A percentile compares a stretch with the other conserved stretches of the same genome.
Evolutionary conservation across 2,797 vertebrate species (phyloP).

Genomic region (Martes flavigula): DNA sequence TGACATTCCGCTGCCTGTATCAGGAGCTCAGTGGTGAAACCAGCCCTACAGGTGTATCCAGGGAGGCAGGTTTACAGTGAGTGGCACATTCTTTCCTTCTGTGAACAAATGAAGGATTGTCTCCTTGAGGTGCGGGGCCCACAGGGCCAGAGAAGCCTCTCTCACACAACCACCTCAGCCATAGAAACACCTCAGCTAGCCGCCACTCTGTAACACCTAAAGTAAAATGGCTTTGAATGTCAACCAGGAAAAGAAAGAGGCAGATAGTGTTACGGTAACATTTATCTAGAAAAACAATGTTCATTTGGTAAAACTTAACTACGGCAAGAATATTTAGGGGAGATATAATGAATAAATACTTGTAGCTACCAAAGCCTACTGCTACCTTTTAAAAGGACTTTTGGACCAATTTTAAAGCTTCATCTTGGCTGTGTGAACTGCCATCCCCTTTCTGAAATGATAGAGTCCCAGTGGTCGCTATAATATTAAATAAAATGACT

Average conservation of each 20-base stretch:
- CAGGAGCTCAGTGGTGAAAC: conserved; percentile 55
- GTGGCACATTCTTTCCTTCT: conserved; percentile 55
- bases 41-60: conserved; percentile 42
- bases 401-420: conserved; percentile 17
- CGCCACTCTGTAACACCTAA: not conserved
- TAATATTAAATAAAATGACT: conserved; percentile 77
- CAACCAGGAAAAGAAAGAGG: not conserved
- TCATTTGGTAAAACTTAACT: conserved; percentile 8
- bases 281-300: not conserved
- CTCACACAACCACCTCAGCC: conserved; percentile 6
- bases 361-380: not conserved
- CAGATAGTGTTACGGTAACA: not conserved
- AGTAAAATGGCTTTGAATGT: not conserved
- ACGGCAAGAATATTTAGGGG: not conserved
- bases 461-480: conserved; percentile 23
- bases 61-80: conserved; percentile 18
- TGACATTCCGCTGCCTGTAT: not conserved
- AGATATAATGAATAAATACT: not conserved
- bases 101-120: conserved; percentile 64
- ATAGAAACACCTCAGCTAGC: not conserved
- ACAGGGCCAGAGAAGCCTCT: not conserved
- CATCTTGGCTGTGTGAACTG: not conserved
- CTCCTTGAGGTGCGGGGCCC: not conserved
- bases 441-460: conserved; percentile 71
- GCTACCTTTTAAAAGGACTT: conserved; percentile 40